Base-by-base conservation (phyloP, 2,797 vertebrate genomes). In the Pangasius macronema region DNA sequence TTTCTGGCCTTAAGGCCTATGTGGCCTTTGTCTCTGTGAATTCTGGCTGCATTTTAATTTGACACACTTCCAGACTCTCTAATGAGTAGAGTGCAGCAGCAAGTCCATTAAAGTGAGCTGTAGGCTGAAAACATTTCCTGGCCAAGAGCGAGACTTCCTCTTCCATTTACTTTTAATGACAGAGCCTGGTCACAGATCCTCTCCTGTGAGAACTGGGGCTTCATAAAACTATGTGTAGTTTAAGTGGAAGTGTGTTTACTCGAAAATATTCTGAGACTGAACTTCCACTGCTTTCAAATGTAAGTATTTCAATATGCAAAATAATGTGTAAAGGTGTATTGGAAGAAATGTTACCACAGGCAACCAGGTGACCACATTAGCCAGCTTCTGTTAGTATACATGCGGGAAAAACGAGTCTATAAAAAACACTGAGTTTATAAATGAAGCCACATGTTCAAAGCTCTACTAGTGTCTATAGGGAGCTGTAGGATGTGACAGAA, bases 51-150 rank as follows among this genome's bases (percentile, higher is more conserved):
- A 82, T 88, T 91, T 87, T 80, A 88, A 91, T 87, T 83, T 76
- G 87, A 76, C 79, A 84, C 77, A 86, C 79, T 59, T 87, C 79
- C 85, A 84, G 79, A 83, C 79, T 73, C 76, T 88, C 83, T 90
- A 89, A 90, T 89, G 72, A 88, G 88, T 51, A 83, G 59, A 53
- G 80, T 86, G 53, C 82, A 27, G 36, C 82, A 88, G 89, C 27
- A n/a, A 65, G 80, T 87, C 88, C 86, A 90, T 91, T 86, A 91
- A 59, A 85, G 39, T 83, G 70, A 79, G 83, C 87, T 86, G 83
- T 86, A 72, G 59, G 86, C 73, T 82, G 68, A 86, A 85, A 63
- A 70, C 83, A 67, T 85, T 87, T 91, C 70, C 88, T 75, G 84
- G 63, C 55, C 39, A 65, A 33, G 84, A 84, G 75, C 57, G 63